A percentile compares a stretch with the other conserved stretches of the same genome.
These are phyloP conservation scores for Eulemur macaco DNA, from an alignment of 2,113 vertebrate genomes.

Conservation along the genomic window DNA sequence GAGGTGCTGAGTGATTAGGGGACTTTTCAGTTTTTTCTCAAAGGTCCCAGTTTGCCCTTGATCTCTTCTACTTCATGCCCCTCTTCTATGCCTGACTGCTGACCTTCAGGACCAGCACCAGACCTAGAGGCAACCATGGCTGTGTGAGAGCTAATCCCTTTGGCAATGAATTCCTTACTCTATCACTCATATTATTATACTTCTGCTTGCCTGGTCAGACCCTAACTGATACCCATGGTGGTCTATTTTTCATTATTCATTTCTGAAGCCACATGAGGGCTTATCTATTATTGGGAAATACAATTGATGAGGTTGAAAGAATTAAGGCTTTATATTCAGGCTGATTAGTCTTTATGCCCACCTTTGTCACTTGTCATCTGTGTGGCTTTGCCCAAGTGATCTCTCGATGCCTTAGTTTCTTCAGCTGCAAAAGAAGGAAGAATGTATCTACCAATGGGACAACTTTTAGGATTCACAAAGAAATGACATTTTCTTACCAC, in stretches of 20 bases:
- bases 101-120: background rate
- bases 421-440: background rate
- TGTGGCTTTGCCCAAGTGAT: background rate
- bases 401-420: background rate
- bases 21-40: background rate
- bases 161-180: background rate
- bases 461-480: background rate
- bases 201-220: background rate
- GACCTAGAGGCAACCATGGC: background rate
- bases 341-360: background rate
- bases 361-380: background rate
- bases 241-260: background rate
- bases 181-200: background rate
- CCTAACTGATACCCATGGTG: background rate
- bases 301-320: background rate
- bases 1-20: background rate
- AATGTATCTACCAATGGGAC: background rate
- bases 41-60: background rate
- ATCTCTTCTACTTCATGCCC: background rate
- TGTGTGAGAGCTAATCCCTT: background rate
- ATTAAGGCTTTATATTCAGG: conserved; percentile 2
- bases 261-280: background rate
- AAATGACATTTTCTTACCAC: background rate
- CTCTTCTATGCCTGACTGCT: background rate
- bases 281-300: background rate